A percentile compares a stretch with the other conserved stretches of the same genome.
phyloP scores from a whole-genome alignment of 2,797 vertebrate species.

The Scomberomorus guttatus region DNA sequence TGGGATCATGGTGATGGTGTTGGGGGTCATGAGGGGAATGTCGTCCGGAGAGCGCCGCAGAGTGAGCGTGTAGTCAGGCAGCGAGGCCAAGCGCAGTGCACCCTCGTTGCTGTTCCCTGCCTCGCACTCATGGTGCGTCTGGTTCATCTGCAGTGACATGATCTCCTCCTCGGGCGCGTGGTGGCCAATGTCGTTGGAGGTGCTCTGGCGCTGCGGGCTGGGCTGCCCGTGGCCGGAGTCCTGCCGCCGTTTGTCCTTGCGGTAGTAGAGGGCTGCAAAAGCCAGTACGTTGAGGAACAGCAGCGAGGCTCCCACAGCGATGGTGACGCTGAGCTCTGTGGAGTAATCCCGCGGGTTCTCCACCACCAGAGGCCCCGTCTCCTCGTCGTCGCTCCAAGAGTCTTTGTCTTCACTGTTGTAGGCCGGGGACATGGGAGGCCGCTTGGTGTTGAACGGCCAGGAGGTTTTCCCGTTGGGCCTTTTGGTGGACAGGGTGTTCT shows the following conservation, averaged over 20 bases:
- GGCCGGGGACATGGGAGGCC: constrained; percentile 94
- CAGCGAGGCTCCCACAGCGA: constrained; percentile 96
- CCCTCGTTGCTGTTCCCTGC: constrained; percentile 85
- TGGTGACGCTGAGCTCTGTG: constrained; percentile 98
- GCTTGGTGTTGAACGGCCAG: constrained; percentile 94
- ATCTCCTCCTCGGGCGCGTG: constrained; percentile 95
- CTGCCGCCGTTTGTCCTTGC: constrained; percentile 97
- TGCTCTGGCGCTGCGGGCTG: constrained; percentile 90
- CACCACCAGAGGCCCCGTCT: constrained; percentile 90
- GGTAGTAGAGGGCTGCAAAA: constrained; percentile 97
- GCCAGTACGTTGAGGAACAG: constrained; percentile 98
- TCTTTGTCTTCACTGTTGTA: constrained; percentile 95
- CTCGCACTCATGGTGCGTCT: constrained; percentile 94
- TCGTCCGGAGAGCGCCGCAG: constrained; percentile 96
- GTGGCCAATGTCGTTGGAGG: constrained; percentile 90
- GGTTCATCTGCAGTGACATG: constrained; percentile 96
- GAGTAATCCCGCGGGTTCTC: constrained; percentile 98
- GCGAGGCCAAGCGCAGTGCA: constrained; percentile 90
- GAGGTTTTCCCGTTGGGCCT: constrained; percentile 89
- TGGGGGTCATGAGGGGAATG: constrained; percentile 98
- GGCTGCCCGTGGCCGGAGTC: constrained; percentile 92
- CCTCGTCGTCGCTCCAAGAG: constrained; percentile 91
- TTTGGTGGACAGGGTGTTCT: constrained; percentile 95
- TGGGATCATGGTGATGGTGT: constrained; percentile 99
- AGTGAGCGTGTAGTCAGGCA: constrained; percentile 97